phyloP scores from a whole-genome alignment of 2,888 invertebrate species.

The Cinara cedri region DNA sequence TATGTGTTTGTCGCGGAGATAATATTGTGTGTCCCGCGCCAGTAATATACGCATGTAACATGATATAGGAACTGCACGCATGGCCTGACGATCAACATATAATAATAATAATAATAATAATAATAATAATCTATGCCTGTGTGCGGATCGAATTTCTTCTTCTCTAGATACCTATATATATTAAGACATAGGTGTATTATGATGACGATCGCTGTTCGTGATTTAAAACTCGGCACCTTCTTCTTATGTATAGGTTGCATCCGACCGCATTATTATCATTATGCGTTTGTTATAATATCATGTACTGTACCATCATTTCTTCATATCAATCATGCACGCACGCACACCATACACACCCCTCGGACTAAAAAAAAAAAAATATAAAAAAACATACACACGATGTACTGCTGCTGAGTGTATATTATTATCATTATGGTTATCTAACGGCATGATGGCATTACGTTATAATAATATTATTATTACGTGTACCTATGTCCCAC shows the following conservation, averaged over 20 bases:
- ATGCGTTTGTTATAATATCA: slow-evolving; percentile 1
- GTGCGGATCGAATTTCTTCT: slow-evolving; percentile 46
- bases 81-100: slow-evolving; percentile 16
- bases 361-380: neutral
- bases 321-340: slow-evolving; percentile 22
- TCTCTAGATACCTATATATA: neutral
- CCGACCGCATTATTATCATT: slow-evolving; percentile 34
- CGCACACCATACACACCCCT: neutral
- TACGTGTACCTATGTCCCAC: no score
- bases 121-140: neutral
- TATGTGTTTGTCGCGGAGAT: neutral
- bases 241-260: neutral
- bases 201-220: slow-evolving; percentile 19
- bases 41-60: slow-evolving; percentile 3
- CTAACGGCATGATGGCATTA: neutral
- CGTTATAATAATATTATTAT: no score
- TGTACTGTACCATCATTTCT: slow-evolving; percentile 2
- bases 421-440: slow-evolving; percentile 23
- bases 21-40: neutral
- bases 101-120: no score
- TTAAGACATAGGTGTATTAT: neutral
- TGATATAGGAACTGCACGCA: slow-evolving; percentile 29
- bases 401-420: neutral
- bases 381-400: neutral
- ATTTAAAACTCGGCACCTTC: neutral